phyloP scores from a whole-genome alignment of 2,888 invertebrate genomes.

The Mellilla xanthometata region DNA sequence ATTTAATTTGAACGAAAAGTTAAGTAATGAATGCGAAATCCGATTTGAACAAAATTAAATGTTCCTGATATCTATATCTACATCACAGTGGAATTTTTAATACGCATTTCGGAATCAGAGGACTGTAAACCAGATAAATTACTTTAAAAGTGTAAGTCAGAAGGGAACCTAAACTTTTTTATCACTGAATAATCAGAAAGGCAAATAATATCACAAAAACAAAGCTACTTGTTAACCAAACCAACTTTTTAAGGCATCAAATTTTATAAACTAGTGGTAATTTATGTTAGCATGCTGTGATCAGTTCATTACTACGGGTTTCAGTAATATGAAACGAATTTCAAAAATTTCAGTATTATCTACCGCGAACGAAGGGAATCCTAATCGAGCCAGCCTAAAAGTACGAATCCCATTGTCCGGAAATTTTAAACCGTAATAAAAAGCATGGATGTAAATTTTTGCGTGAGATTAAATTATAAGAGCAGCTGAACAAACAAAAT shows the following conservation, averaged over 20 bases:
- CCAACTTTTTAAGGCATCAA: no score
- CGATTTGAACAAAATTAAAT: constrained; percentile 50
- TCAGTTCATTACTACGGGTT: constrained; percentile 8
- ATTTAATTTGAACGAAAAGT: constrained; percentile 73
- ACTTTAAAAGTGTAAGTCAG: no score
- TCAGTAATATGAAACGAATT: constrained; percentile 34
- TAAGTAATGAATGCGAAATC: constrained; percentile 65
- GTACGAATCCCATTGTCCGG: constrained; percentile 37
- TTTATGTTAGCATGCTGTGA: no score
- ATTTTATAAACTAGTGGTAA: no score
- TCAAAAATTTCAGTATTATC: constrained; percentile 37
- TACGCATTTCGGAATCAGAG: constrained; percentile 10
- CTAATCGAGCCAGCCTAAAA: constrained; percentile 36
- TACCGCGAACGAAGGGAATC: constrained; percentile 37
- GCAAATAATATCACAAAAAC: no score
- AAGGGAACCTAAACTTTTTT: no score
- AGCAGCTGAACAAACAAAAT: no score
- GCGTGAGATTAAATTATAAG: constrained; percentile 16
- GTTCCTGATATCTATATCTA: constrained; percentile 21
- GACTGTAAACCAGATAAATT: no score
- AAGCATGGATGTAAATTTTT: constrained; percentile 26
- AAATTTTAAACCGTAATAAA: constrained; percentile 36
- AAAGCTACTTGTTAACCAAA: no score
- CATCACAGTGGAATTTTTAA: constrained; percentile 7
- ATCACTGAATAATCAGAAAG: not conserved